These are phyloP conservation scores for Oreochromis aureus DNA, from an alignment of 2,113 vertebrate genomes.

Conservation along the genomic window DNA sequence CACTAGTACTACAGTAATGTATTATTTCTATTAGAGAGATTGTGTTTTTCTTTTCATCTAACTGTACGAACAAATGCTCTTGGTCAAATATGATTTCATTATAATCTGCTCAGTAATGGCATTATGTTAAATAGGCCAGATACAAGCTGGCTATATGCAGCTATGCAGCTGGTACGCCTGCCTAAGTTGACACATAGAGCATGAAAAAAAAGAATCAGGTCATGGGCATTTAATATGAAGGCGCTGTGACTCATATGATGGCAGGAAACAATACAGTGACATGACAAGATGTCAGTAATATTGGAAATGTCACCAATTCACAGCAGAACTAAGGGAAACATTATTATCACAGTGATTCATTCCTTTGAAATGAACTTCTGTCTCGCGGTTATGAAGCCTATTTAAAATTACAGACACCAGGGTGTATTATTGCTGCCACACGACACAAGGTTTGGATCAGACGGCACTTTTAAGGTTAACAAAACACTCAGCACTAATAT, in stretches of 20 bases:
- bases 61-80: neutral
- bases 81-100: neutral
- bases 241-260: neutral
- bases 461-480: constrained; percentile 6
- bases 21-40: neutral
- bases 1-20: neutral
- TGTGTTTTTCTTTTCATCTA: constrained; percentile 4
- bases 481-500: neutral
- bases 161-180: neutral
- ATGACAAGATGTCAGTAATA: neutral
- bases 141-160: neutral
- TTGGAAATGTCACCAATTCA: neutral
- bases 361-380: neutral
- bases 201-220: neutral
- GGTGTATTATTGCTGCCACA: neutral
- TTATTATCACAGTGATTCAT: neutral
- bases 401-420: neutral
- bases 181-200: neutral
- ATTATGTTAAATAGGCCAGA: constrained; percentile 19
- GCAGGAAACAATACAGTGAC: neutral
- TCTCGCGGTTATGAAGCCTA: neutral
- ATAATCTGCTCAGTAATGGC: constrained; percentile 34
- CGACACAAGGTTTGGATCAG: neutral
- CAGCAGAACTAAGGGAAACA: neutral
- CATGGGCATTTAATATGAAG: neutral